phyloP scores from a whole-genome alignment of 2,797 vertebrate genomes.

The Gorsachius magnificus region DNA sequence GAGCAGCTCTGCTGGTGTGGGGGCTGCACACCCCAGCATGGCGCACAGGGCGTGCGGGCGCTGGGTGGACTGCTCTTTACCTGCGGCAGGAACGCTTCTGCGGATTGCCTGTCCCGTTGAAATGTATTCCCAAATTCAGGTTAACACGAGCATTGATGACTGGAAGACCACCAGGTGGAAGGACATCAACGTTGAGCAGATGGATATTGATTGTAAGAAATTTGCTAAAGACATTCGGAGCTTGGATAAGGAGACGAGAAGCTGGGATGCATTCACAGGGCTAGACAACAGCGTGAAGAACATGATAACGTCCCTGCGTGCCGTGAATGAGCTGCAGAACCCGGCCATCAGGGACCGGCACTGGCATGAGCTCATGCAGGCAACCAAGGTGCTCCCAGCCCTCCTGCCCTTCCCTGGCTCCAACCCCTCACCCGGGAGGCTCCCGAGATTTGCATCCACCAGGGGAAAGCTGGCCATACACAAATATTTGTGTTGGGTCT shows the following conservation, averaged over 20 bases:
- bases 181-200: constrained; percentile 75
- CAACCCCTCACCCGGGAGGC: fast-evolving
- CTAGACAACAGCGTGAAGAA: constrained; percentile 76
- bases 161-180: constrained; percentile 80
- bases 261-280: constrained; percentile 71
- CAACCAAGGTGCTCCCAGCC: constrained; percentile 67
- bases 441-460: not conserved
- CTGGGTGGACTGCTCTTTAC: not conserved
- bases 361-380: constrained; percentile 78
- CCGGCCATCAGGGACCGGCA: constrained; percentile 76
- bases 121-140: not conserved
- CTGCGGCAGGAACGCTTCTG: fast-evolving
- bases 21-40: fast-evolving
- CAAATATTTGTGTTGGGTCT: not conserved
- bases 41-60: fast-evolving
- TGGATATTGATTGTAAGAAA: constrained; percentile 77
- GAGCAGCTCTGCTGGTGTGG: not conserved
- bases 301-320: constrained; percentile 69
- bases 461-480: not conserved
- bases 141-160: constrained; percentile 63
- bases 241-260: constrained; percentile 75
- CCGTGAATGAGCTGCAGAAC: constrained; percentile 77
- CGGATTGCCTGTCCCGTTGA: fast-evolving
- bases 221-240: constrained; percentile 73
- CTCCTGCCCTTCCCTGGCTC: not conserved